Evolutionary conservation across 2,888 invertebrate species (phyloP).

Genomic region (Macrosoma leucophasiata): DNA sequence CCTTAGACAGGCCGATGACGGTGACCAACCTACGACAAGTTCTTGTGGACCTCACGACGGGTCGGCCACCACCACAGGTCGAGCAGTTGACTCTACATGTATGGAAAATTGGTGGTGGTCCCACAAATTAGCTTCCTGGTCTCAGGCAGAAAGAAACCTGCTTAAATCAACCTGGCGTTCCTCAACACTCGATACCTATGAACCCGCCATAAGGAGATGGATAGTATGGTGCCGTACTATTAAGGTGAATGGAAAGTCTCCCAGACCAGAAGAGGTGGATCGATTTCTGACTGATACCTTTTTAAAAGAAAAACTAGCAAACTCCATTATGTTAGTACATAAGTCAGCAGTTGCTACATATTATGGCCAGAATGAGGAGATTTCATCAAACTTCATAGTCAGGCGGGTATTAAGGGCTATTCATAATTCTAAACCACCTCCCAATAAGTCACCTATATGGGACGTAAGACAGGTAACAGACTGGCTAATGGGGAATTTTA

Average conservation of each 20-base stretch:
- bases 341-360: constrained; percentile 17
- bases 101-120: constrained; percentile 24
- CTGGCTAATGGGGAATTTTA: constrained; percentile 7
- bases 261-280: constrained; percentile 6
- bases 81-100: constrained; percentile 11
- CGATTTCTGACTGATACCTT: constrained; percentile 11
- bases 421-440: constrained; percentile 4
- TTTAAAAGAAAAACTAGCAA: constrained; percentile 9
- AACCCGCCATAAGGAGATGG: constrained; percentile 10
- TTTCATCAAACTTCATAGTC: constrained; percentile 5
- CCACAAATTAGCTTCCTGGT: constrained; percentile 9
- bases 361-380: constrained; percentile 6
- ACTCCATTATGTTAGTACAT: constrained; percentile 15
- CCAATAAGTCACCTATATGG: constrained; percentile 6
- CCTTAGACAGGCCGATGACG: constrained; percentile 4
- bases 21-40: constrained; percentile 11
- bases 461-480: constrained; percentile 8
- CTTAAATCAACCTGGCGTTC: constrained; percentile 16
- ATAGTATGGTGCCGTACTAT: constrained; percentile 6
- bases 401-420: constrained; percentile 12
- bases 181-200: constrained; percentile 12
- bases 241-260: constrained; percentile 2
- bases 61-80: constrained; percentile 8
- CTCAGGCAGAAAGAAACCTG: constrained; percentile 8
- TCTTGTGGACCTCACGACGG: constrained; percentile 19